Evolutionary conservation across 2,113 vertebrate genomes (phyloP).

Genomic region (rabbit (Oryctolagus cuniculus)): DNA sequence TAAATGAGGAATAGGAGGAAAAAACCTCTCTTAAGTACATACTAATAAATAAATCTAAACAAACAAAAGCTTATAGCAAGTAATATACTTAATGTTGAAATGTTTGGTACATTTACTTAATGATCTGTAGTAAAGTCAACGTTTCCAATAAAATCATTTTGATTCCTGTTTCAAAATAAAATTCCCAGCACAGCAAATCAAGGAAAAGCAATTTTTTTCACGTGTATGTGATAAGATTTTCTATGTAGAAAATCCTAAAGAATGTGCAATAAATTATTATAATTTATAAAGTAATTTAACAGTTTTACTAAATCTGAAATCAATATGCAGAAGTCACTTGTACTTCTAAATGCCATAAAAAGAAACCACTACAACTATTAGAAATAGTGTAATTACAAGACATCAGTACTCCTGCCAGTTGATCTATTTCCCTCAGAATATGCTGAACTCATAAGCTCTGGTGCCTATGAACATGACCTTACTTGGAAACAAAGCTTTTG

Average conservation of each 20-base stretch:
- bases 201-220: not conserved
- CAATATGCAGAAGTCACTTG: constrained; percentile 11
- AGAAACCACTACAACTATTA: not conserved
- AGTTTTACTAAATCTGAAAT: constrained; percentile 1
- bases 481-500: too few species aligned
- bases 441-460: not conserved
- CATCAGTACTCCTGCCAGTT: not conserved
- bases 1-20: not conserved
- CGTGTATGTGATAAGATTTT: not conserved
- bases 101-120: not conserved
- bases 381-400: not conserved
- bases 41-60: not conserved
- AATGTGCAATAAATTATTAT: not conserved
- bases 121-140: not conserved
- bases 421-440: not conserved
- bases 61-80: not conserved
- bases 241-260: not conserved
- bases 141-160: not conserved
- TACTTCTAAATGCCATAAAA: not conserved
- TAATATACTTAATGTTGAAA: not conserved
- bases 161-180: not conserved
- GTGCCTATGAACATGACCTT: too few species aligned
- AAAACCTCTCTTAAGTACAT: not conserved
- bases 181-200: not conserved
- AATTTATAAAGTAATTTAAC: not conserved